Conservation (phyloP, 2,888 invertebrate species). For the Agrotis exclamationis region DNA sequence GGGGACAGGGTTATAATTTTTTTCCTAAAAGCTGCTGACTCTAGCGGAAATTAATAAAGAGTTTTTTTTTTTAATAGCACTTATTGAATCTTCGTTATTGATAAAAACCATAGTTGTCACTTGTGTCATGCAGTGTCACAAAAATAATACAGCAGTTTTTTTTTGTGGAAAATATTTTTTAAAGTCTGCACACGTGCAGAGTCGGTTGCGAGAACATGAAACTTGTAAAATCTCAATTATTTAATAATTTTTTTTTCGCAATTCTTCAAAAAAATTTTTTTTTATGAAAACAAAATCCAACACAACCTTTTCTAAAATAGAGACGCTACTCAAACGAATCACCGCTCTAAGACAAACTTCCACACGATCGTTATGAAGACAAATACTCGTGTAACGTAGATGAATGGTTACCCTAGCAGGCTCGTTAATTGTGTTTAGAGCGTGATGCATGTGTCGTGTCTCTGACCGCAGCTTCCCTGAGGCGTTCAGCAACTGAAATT, state of each 20-base stretch:
- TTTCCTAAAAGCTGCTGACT: background rate
- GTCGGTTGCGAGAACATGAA: too few species aligned
- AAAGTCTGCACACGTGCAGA: too few species aligned
- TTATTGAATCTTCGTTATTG: too few species aligned
- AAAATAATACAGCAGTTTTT: too few species aligned
- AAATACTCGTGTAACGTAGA: conserved; percentile 63
- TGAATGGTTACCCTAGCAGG: conserved; percentile 71
- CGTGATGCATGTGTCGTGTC: conserved; percentile 81
- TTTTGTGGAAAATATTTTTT: too few species aligned
- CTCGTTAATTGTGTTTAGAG: conserved; percentile 82
- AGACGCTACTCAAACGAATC: conserved; percentile 10
- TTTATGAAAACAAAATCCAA: background rate
- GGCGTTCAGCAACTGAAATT: conserved; percentile 71
- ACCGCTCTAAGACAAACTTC: conserved; percentile 27
- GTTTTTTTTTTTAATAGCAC: too few species aligned
- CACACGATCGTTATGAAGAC: conserved; percentile 66
- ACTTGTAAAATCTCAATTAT: too few species aligned
- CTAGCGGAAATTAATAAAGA: too few species aligned
- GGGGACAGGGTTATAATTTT: background rate
- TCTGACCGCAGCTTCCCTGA: conserved; percentile 72
- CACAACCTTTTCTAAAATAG: conserved; percentile 6
- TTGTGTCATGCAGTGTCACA: too few species aligned
- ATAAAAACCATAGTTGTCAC: too few species aligned
- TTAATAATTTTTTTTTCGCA: too few species aligned
- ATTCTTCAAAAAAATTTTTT: too few species aligned